Conservation (phyloP, 2,797 vertebrate species). For the Sebastes itinus region DNA sequence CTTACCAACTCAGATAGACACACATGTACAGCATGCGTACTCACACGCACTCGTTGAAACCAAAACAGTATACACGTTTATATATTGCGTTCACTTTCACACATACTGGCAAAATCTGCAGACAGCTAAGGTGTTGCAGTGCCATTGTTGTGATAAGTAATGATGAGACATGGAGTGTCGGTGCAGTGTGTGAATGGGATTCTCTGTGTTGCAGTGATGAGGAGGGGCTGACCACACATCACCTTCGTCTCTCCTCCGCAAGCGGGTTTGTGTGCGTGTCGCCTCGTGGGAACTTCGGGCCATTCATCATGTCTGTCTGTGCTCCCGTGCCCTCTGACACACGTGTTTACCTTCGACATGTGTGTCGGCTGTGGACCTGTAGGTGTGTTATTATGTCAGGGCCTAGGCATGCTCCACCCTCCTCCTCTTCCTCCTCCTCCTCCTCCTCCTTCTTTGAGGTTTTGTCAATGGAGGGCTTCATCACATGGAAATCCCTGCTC, state of each 20-base stretch:
- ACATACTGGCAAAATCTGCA: neutral
- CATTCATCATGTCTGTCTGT: constrained; percentile 85
- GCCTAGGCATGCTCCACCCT: constrained; percentile 62
- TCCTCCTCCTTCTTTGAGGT: constrained; percentile 51
- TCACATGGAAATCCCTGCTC: constrained; percentile 46
- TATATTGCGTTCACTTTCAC: neutral
- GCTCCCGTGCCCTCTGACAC: constrained; percentile 79
- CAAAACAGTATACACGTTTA: neutral
- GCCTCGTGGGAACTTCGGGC: constrained; percentile 76
- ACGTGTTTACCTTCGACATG: constrained; percentile 79
- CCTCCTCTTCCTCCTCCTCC: constrained; percentile 45
- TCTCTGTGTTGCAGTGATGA: constrained; percentile 70
- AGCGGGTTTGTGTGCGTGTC: constrained; percentile 65
- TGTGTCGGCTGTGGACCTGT: constrained; percentile 69
- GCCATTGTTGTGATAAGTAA: constrained; percentile 73
- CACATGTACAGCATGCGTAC: constrained; percentile 27
- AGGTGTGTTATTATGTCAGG: constrained; percentile 78
- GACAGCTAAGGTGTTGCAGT: constrained; percentile 45
- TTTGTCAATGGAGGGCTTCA: constrained; percentile 73
- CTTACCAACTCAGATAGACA: constrained; percentile 10
- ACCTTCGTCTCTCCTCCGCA: constrained; percentile 65
- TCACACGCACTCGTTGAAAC: neutral
- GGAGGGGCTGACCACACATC: constrained; percentile 76
- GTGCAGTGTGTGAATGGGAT: constrained; percentile 70
- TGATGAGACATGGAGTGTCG: constrained; percentile 63